These are phyloP conservation scores for Acrossocheilus wenchowensis DNA, from an alignment of 2,797 vertebrate species.

Conservation along the genomic window DNA sequence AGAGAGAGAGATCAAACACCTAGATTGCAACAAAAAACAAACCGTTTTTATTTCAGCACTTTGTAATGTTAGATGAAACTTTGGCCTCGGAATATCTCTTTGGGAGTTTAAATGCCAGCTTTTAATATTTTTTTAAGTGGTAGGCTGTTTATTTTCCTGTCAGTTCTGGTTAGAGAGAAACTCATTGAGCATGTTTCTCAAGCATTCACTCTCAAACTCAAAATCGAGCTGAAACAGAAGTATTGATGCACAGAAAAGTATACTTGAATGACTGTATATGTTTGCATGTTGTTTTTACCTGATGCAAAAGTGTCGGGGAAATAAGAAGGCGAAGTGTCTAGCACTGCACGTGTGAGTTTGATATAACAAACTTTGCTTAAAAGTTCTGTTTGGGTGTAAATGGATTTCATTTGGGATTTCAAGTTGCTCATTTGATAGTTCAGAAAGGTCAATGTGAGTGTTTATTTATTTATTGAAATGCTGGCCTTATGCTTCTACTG, in stretches of 20 bases:
- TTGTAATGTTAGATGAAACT: neutral
- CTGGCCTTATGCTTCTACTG: constrained; percentile 39
- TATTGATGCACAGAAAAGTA: constrained; percentile 4
- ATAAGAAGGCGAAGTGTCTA: neutral
- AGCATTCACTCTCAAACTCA: neutral
- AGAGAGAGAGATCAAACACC: neutral
- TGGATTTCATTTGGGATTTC: constrained; percentile 8
- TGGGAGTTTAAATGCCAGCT: neutral
- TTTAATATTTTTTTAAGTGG: neutral
- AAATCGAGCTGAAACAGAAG: neutral
- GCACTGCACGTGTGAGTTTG: neutral
- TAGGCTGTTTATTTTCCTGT: neutral
- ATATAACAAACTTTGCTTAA: neutral
- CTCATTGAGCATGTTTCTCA: neutral
- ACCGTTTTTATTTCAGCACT: neutral
- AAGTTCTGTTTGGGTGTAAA: constrained; percentile 17
- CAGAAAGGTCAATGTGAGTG: neutral
- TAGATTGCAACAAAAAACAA: neutral
- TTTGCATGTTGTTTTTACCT: neutral
- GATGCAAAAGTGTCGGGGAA: neutral
- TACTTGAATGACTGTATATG: neutral
- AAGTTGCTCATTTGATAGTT: constrained; percentile 2
- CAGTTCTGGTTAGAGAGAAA: neutral
- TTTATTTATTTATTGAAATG: neutral
- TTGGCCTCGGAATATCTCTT: neutral